These are phyloP conservation scores for Eupithecia centaureata DNA, from an alignment of 2,888 invertebrate species.

Conservation along the genomic window DNA sequence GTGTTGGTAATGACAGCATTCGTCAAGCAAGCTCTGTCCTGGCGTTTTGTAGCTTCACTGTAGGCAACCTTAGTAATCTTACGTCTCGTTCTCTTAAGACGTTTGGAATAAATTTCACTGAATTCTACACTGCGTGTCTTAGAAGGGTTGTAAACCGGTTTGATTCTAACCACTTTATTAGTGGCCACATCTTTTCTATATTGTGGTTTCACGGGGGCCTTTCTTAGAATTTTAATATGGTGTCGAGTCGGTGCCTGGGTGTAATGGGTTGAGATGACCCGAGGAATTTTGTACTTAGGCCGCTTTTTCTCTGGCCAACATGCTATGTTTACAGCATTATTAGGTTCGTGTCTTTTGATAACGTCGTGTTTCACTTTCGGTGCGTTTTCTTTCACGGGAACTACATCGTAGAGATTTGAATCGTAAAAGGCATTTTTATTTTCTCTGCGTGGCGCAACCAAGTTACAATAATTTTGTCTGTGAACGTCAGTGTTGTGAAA, in stretches of 20 bases:
- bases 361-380: constrained; percentile 47
- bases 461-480: constrained; percentile 32
- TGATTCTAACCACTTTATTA: constrained; percentile 36
- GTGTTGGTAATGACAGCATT: constrained; percentile 47
- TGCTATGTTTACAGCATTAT: constrained; percentile 42
- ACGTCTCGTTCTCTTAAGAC: constrained; percentile 16
- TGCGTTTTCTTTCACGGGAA: constrained; percentile 69
- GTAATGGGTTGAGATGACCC: constrained; percentile 45
- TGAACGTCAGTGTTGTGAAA: constrained; percentile 64
- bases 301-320: constrained; percentile 53
- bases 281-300: constrained; percentile 39
- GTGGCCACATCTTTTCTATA: constrained; percentile 31
- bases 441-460: constrained; percentile 33
- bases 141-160: constrained; percentile 37
- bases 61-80: constrained; percentile 25
- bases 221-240: constrained; percentile 16
- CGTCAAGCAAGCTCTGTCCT: constrained; percentile 57
- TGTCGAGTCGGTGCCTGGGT: constrained; percentile 30
- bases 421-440: constrained; percentile 60
- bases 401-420: constrained; percentile 66
- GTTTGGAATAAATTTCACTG: constrained; percentile 57
- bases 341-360: constrained; percentile 48
- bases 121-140: constrained; percentile 59
- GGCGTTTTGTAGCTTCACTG: constrained; percentile 39
- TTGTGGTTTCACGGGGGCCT: constrained; percentile 22